Evolutionary conservation across 2,888 invertebrate species (phyloP).

Genomic region (Sesamia inferens): DNA sequence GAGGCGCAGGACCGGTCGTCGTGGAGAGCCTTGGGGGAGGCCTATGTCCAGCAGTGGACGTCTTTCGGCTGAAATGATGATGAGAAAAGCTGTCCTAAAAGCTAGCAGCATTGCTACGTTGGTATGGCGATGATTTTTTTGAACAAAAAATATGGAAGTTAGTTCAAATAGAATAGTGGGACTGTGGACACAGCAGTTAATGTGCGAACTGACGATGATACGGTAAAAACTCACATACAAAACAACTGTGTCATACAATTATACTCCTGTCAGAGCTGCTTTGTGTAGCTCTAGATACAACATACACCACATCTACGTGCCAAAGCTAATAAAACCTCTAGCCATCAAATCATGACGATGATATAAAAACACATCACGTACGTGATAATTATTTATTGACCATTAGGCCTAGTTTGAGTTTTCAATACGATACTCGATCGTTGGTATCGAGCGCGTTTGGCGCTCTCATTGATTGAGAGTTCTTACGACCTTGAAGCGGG

Average conservation of each 20-base stretch:
- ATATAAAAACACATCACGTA: constrained; percentile 4
- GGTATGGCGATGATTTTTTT: too few relatives aligned
- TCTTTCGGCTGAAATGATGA: too few relatives aligned
- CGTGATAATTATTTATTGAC: constrained; percentile 1
- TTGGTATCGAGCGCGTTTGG: too few relatives aligned
- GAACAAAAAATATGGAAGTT: too few relatives aligned
- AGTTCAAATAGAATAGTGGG: background rate
- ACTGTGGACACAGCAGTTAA: background rate
- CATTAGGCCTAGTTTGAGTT: too few relatives aligned
- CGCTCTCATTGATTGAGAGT: too few relatives aligned
- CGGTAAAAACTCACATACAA: constrained; percentile 2
- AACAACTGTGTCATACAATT: constrained; percentile 4
- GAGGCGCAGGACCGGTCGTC: too few relatives aligned
- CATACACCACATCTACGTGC: background rate
- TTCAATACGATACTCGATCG: too few relatives aligned
- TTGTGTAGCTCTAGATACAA: background rate
- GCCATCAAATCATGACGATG: background rate
- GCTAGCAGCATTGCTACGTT: background rate
- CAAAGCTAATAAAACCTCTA: constrained; percentile 7
- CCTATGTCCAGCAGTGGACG: too few relatives aligned
- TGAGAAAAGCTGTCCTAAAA: background rate
- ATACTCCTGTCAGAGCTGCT: background rate
- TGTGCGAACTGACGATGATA: constrained; percentile 9
- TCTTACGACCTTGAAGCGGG: too few relatives aligned
- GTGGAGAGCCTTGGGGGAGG: too few relatives aligned